Percentiles rank a stretch among this genome's conserved stretches.
Evolutionary conservation across 1,140 invertebrate species (phyloP).

Genomic region (Drosophila setifemur): DNA sequence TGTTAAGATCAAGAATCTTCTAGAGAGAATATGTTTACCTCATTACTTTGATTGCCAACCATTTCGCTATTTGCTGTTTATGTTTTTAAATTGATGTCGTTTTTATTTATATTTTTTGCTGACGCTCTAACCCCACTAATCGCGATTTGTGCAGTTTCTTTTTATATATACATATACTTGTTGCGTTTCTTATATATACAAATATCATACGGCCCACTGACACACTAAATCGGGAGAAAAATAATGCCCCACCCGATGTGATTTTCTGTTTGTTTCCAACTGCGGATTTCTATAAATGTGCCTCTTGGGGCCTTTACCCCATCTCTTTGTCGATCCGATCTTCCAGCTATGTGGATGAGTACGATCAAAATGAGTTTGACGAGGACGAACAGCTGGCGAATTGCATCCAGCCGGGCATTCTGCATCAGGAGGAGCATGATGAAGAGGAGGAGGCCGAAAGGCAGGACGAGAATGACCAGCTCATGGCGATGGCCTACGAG

Average conservation of each 20-base stretch:
- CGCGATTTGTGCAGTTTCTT: constrained; percentile 31
- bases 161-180: constrained; percentile 12
- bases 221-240: constrained; percentile 37
- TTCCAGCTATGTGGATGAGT: constrained; percentile 78
- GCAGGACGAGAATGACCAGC: constrained; percentile 61
- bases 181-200: constrained; percentile 38
- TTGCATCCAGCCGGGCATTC: constrained; percentile 75
- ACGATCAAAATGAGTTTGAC: constrained; percentile 67
- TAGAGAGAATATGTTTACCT: no score
- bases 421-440: constrained; percentile 68
- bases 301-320: constrained; percentile 6
- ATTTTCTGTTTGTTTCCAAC: constrained; percentile 57
- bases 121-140: constrained; percentile 64
- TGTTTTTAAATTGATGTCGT: constrained; percentile 35
- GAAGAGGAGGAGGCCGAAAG: constrained; percentile 54
- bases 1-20: no score
- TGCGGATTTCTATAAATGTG: constrained; percentile 35
- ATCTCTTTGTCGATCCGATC: constrained; percentile 20
- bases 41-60: no score
- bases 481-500: constrained; percentile 73
- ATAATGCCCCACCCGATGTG: constrained; percentile 37
- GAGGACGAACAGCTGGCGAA: constrained; percentile 73
- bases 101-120: constrained; percentile 28
- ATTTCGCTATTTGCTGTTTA: no score
- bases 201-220: constrained; percentile 59